A percentile compares a stretch with the other conserved stretches of the same genome.
These are phyloP conservation scores for Rhingia rostrata DNA, from an alignment of 2,888 invertebrate species.

Conservation along the genomic window DNA sequence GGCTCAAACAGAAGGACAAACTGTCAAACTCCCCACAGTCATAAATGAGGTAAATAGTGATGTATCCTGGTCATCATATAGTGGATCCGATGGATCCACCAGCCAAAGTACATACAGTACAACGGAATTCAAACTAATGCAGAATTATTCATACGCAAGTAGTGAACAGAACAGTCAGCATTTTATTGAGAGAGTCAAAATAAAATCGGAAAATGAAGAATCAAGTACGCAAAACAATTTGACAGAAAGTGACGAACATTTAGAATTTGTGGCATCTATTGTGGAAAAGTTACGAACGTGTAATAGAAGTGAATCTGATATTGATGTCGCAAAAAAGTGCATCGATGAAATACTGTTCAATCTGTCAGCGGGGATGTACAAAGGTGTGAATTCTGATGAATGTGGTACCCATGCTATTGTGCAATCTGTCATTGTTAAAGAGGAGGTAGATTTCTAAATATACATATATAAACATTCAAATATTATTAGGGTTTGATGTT, in stretches of 20 bases:
- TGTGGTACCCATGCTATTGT: background rate
- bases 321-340: background rate
- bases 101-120: no score
- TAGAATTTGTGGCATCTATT: background rate
- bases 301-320: background rate
- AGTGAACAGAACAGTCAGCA: no score
- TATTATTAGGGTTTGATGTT: background rate
- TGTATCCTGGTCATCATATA: no score
- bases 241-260: background rate
- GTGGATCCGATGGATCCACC: no score
- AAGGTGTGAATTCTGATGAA: no score
- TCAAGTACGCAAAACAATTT: background rate
- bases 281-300: background rate
- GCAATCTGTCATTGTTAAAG: background rate
- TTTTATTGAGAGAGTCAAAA: background rate
- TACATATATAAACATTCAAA: background rate
- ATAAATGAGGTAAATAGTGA: no score
- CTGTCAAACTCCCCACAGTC: no score
- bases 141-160: no score
- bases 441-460: background rate
- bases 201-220: background rate
- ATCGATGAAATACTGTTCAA: background rate
- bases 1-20: no score
- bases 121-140: no score
- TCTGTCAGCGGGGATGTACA: background rate